Base-by-base conservation (phyloP, 1,140 invertebrate species). In the Eriosoma lanigerum region DNA sequence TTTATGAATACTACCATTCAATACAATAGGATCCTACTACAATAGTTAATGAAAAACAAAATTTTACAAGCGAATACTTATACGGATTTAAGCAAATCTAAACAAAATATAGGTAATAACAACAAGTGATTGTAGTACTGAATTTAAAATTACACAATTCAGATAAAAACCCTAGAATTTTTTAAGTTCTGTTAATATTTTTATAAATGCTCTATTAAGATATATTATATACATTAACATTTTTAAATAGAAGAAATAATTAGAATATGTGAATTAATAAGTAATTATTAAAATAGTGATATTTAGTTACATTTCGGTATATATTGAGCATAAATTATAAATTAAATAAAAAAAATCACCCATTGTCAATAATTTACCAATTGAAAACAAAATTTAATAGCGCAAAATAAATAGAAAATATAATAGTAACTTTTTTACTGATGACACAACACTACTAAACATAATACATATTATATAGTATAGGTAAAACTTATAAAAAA, bases 381-480 rank as follows among this genome's bases (percentile, higher is more conserved):
- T 21, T 24, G 48, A 68, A 68, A 48, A 38, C 38, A 44, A 48
- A 68, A 66, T 21, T 68, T 17, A 68, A 46, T 24, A 46, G 38
- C 46, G 38, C 19, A 17, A 48, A n/a, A 54, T 24, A 26, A 68
- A 48, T 48, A 48, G 3, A 66, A 21, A 64, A 48, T 24, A 15
- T 0, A n/a, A 44, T 21, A 17, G 17, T 32, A 2, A 10, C n/a
- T 50, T 21, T 21, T 0, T 1, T 15, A 48, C n/a, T 46, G n/a
- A 44, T 66, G 1, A 52, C 12, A 72, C 6, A 52, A 29, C 52
- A 72, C 15, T 26, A 46, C 12, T 38, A 48, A 58, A 26, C 13
- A 48, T 48, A 26, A 46, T 12, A 29, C n/a, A n/a, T n/a, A n/a
- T n/a, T n/a, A n/a, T n/a, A n/a, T n/a, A n/a, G n/a, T n/a, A n/a